Conservation (phyloP, 2,113 vertebrate species). For the Ammodytes dubius region DNA sequence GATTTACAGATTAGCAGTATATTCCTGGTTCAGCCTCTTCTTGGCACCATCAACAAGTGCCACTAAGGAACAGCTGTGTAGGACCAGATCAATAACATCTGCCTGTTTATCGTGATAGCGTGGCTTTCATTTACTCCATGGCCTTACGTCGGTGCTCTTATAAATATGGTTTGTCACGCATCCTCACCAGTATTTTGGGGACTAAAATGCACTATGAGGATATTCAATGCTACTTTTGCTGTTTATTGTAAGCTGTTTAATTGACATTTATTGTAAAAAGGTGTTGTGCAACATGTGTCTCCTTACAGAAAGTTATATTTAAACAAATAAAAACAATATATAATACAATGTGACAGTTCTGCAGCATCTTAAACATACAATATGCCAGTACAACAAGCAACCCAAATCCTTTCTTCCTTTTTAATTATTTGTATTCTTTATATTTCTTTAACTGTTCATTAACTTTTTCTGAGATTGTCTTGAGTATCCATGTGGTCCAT, state of each 20-base stretch:
- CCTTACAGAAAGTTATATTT: neutral
- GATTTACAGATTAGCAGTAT: conserved; percentile 65
- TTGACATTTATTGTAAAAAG: neutral
- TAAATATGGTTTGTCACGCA: conserved; percentile 37
- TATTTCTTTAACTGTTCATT: neutral
- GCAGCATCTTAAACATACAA: neutral
- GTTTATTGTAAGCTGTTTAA: neutral
- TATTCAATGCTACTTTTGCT: neutral
- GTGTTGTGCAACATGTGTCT: neutral
- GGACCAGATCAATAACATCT: conserved; percentile 44
- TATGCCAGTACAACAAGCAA: neutral
- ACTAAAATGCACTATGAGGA: neutral
- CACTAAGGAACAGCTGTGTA: conserved; percentile 41
- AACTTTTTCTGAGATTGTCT: no score
- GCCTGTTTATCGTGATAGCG: conserved; percentile 26
- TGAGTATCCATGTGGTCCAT: no score
- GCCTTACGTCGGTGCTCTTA: neutral
- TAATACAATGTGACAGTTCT: neutral
- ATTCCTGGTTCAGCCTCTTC: conserved; percentile 37
- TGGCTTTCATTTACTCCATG: conserved; percentile 46
- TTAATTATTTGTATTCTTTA: no score
- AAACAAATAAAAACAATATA: neutral
- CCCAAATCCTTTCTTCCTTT: no score
- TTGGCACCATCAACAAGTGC: conserved; percentile 44
- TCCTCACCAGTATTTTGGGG: conserved; percentile 5